Base-by-base conservation (phyloP, 2,113 vertebrate genomes). In the Pseudorhombus dupliciocellatus region DNA sequence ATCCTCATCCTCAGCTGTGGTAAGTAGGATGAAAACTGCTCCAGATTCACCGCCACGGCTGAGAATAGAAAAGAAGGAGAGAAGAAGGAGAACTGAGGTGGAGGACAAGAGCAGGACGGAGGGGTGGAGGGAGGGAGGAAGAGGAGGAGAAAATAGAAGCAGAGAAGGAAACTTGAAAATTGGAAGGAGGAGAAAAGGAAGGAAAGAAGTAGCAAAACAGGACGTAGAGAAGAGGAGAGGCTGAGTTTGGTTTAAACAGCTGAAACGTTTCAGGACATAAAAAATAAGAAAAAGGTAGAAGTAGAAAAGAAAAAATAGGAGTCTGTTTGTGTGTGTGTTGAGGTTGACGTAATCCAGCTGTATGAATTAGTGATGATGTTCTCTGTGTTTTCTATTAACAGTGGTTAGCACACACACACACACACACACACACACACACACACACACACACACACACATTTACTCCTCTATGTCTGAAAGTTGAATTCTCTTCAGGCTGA, bases 21-120 rank as follows among this genome's bases (percentile, higher is more conserved):
- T 90, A 88, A 90, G 89, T 90, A 85, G 84, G 85, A 90, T 89
- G 87, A 10, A 83, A 89, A 84, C 64, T 90, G 85, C 80, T 90
- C 87, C 81, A 90, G 75, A 87, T 87, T 70, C 65, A 57, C n/a
- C 3, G 58, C 61, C 55, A 22, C 26, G 50, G 87, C 87, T 87
- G 79, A 89, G 84, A 88, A 87, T 88, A 90, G 88, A 86, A 79
- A 1, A n/a, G n/a, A 2, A 51, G 79, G 57, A 50, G 53, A 18
- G 30, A 71, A 65, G 31, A 22, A 40, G 30, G 24, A 75, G 52
- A 56, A 75, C 52, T 50, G n/a, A 44, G 22, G 61, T 20, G 54
- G 58, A 60, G 66, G 48, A 24, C 14, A 34, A 22, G 60, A 62
- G 30, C 16, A 16, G 51, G 56, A 52, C 25, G 15, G 20, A 4